Base-by-base conservation (phyloP, 2,888 invertebrate genomes). In the Himalopsyche anomala region DNA sequence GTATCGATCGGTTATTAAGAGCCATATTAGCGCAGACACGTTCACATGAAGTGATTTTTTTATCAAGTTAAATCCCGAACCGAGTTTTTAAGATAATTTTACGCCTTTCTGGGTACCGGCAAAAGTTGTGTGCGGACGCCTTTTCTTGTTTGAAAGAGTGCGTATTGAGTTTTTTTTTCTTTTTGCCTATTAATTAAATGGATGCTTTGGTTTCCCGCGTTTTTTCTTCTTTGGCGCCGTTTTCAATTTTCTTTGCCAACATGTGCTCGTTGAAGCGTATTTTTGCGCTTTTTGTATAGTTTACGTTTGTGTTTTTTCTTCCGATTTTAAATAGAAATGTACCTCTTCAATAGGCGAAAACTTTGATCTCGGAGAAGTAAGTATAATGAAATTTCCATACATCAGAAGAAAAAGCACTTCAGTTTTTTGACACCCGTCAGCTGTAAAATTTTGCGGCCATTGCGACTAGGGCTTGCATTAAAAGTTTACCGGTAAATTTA, bases 121-220 rank as follows among this genome's bases (percentile, higher is more conserved):
- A 62, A 62, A 62, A 62, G 28, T 62, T 62, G 62, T 62, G 62
- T 62, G 62, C 28, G 62, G 28, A 19, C 62, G 62, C 62, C 62
- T 62, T 62, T 62, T 62, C 62, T 62, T 62, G 62, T 62, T 62
- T 51, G 4, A 51, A 51, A 51, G 51, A 51, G 51, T 51, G 51
- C 19, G 28, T 62, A 62, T 62, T 62, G 62, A 62, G 62, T 62
- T 62, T 62, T 56, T 55, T 56, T 56, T 62, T 62, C 62, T 62
- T 62, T 62, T 62, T 19, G 62, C 19, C 19, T 62, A 62, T 62
- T 62, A 62, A 62, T 62, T 62, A 62, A 62, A 62, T 62, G 62
- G 62, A 62, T 62, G 62, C 62, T 62, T n/a, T 62, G 62, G 62
- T 62, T 62, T 62, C 62, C 62, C 62, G 62, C 62, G 28, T 15